phyloP scores from a whole-genome alignment of 2,113 vertebrate genomes.

The Scolopax mira region DNA sequence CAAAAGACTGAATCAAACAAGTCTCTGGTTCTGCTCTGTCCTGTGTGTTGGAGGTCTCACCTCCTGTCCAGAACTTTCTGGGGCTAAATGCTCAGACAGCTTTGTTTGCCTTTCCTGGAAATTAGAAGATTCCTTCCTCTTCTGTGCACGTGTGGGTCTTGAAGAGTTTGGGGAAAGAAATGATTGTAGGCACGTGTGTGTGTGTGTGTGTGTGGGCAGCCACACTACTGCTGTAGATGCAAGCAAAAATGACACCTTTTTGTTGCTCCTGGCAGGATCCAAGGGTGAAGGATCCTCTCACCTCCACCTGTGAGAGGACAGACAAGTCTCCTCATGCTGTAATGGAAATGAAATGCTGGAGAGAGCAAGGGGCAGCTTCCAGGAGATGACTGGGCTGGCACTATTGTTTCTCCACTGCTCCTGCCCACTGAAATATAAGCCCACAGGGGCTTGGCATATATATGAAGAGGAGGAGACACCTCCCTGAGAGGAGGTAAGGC shows the following conservation, averaged over 20 bases:
- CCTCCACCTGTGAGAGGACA: neutral
- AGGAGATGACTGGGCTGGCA: neutral
- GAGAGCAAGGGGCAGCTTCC: neutral
- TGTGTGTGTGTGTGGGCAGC: neutral
- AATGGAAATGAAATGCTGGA: neutral
- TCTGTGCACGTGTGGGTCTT: neutral
- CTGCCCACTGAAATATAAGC: neutral
- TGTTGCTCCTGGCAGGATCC: neutral
- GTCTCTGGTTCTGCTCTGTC: neutral
- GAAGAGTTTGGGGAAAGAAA: neutral
- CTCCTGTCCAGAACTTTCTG: neutral
- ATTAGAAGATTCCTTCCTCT: neutral
- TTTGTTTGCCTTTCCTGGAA: neutral
- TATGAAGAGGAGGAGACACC: neutral
- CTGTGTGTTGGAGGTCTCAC: neutral
- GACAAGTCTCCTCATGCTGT: neutral
- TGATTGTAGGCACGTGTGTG: accelerated
- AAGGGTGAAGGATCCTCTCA: neutral
- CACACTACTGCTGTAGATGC: neutral
- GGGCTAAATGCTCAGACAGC: neutral
- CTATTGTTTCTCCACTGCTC: neutral
- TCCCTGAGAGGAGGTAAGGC: neutral
- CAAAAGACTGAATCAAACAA: neutral
- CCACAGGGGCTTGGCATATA: accelerated
- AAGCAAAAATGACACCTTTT: neutral